phyloP scores from a whole-genome alignment of 2,113 vertebrate genomes.

The Electrona antarctica region DNA sequence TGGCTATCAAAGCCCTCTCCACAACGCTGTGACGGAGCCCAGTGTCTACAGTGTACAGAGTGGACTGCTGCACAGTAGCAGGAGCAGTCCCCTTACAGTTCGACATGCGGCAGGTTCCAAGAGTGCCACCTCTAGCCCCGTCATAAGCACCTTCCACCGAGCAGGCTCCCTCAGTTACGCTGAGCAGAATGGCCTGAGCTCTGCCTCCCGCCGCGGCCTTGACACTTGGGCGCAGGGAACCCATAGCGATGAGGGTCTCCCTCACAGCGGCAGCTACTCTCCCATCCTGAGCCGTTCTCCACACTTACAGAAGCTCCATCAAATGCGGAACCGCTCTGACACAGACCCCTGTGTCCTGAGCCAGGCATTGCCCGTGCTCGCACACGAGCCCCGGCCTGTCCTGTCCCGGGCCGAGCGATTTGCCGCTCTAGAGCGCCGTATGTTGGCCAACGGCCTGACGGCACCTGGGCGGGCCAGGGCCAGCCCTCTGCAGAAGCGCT shows the following conservation, averaged over 20 bases:
- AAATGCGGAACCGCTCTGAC: conserved; percentile 77
- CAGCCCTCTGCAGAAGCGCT: conserved; percentile 55
- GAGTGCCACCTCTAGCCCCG: conserved; percentile 81
- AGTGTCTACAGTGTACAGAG: conserved; percentile 66
- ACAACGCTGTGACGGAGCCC: conserved; percentile 80
- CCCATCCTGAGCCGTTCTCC: conserved; percentile 69
- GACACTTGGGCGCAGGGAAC: conserved; percentile 28
- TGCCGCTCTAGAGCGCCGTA: conserved; percentile 79
- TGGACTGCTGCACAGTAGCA: conserved; percentile 67
- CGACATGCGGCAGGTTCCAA: conserved; percentile 76
- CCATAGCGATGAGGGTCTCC: conserved; percentile 47
- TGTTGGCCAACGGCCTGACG: conserved; percentile 83
- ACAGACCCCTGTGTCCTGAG: conserved; percentile 81
- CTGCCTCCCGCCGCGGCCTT: conserved; percentile 31
- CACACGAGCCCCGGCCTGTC: conserved; percentile 58
- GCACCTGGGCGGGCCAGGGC: conserved; percentile 66
- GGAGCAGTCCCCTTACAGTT: conserved; percentile 75
- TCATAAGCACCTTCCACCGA: conserved; percentile 72
- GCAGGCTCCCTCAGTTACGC: conserved; percentile 75
- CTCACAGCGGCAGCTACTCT: conserved; percentile 63
- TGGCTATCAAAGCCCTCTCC: conserved; percentile 74
- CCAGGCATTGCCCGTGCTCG: conserved; percentile 68
- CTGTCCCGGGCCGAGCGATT: conserved; percentile 65
- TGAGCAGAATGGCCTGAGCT: conserved; percentile 82
- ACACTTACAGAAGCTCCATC: conserved; percentile 66